phyloP scores from a whole-genome alignment of 2,888 invertebrate genomes.

The Aethes cnicana region DNA sequence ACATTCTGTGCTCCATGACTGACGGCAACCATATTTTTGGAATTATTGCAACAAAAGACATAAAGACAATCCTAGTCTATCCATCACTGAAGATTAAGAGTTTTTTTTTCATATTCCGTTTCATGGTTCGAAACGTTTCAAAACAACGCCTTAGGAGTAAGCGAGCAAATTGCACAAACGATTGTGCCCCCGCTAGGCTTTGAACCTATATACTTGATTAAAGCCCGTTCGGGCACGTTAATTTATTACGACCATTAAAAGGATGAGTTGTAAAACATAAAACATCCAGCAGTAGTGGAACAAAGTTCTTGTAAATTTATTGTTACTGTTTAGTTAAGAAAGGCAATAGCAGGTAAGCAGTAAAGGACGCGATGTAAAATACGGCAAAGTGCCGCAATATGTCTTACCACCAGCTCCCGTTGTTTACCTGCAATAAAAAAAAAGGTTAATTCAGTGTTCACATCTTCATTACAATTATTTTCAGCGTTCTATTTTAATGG shows the following conservation, averaged over 20 bases:
- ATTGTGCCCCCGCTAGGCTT: conserved; percentile 19
- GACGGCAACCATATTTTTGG: too few relatives aligned
- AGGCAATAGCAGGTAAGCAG: conserved; percentile 57
- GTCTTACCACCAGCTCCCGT: conserved; percentile 10
- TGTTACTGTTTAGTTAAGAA: conserved; percentile 69
- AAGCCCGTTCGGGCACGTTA: conserved; percentile 45
- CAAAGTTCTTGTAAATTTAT: conserved; percentile 68
- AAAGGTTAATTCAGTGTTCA: too few relatives aligned
- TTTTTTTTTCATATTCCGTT: background rate
- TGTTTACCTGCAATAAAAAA: conserved; percentile 56
- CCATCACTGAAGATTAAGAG: background rate
- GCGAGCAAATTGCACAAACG: conserved; percentile 24
- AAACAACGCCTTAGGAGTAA: background rate
- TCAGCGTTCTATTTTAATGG: too few relatives aligned
- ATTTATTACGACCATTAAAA: conserved; percentile 48
- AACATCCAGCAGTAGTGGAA: conserved; percentile 53
- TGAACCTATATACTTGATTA: conserved; percentile 30
- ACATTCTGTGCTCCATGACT: too few relatives aligned
- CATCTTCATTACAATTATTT: too few relatives aligned
- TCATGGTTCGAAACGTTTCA: background rate
- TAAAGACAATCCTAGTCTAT: too few relatives aligned
- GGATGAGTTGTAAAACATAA: conserved; percentile 64
- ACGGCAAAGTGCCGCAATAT: conserved; percentile 49
- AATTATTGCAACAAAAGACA: too few relatives aligned
- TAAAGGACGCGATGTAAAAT: conserved; percentile 60